phyloP scores from a whole-genome alignment of 2,797 vertebrate species.

The Buphagus erythrorhynchus region DNA sequence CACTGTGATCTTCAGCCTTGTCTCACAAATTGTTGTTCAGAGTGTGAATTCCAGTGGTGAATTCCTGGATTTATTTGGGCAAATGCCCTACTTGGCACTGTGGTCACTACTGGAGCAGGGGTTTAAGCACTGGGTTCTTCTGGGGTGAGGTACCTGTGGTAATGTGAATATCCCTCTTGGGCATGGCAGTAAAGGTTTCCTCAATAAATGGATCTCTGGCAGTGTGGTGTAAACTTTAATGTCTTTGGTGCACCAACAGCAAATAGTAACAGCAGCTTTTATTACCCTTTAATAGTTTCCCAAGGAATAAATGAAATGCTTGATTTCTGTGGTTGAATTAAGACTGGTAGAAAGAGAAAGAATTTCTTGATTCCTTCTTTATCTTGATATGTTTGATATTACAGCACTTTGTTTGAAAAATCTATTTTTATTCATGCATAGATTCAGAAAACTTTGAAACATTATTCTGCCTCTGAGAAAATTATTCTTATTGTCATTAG shows the following conservation, averaged over 20 bases:
- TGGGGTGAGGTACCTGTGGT: background rate
- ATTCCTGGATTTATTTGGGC: background rate
- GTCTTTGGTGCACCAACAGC: background rate
- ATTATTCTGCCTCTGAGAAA: background rate
- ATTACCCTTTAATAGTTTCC: background rate
- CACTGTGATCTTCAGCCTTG: background rate
- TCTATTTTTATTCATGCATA: background rate
- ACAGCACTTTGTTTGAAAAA: background rate
- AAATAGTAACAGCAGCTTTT: background rate
- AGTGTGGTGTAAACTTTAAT: background rate
- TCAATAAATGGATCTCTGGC: background rate
- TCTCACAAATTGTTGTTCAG: background rate
- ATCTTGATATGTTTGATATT: background rate
- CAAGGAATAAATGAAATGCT: background rate
- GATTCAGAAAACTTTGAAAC: background rate
- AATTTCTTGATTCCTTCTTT: background rate
- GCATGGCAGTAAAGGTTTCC: background rate
- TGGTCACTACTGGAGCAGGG: background rate
- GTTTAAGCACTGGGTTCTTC: background rate
- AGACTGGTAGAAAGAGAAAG: background rate
- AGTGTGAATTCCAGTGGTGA: background rate
- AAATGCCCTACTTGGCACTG: rapidly evolving
- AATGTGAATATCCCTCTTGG: background rate
- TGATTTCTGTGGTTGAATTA: background rate
- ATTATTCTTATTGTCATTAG: background rate